Evolutionary conservation across 2,888 invertebrate species (phyloP).

Genomic region (Drosophila silvestris): DNA sequence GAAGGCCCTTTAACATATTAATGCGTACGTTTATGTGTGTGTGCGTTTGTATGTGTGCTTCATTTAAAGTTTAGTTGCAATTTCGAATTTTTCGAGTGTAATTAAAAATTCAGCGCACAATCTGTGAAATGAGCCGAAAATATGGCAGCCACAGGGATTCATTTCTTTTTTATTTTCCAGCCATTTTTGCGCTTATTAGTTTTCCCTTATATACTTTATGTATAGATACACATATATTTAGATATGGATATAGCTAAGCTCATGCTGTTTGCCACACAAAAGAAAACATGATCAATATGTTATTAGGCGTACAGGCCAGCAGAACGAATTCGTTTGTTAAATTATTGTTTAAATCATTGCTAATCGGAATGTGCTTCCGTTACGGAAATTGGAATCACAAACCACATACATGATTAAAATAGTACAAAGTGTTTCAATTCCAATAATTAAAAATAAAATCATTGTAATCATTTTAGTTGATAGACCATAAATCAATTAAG

Average conservation of each 20-base stretch:
- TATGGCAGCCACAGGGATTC: slow-evolving; percentile 40
- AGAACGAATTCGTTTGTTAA: background rate
- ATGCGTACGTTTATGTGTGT: slow-evolving; percentile 5
- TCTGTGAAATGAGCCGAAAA: slow-evolving; percentile 60
- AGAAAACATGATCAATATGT: background rate
- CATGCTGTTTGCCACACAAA: background rate
- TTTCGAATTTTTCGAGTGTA: slow-evolving; percentile 65
- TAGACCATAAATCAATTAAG: slow-evolving; percentile 17
- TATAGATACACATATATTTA: background rate
- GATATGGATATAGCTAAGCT: background rate
- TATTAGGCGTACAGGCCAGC: background rate
- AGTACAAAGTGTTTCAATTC: background rate
- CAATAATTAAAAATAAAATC: background rate
- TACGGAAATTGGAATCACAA: background rate
- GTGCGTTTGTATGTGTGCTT: slow-evolving; percentile 29
- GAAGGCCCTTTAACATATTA: slow-evolving; percentile 3
- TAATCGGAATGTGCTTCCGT: background rate
- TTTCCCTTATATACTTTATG: slow-evolving; percentile 16
- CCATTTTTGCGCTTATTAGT: slow-evolving; percentile 40
- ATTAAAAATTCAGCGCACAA: slow-evolving; percentile 74
- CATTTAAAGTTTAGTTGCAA: slow-evolving; percentile 73
- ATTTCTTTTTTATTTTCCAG: slow-evolving; percentile 11
- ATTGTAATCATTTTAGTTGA: background rate
- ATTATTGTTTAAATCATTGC: background rate
- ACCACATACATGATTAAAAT: background rate